Evolutionary conservation across 2,797 vertebrate species (phyloP).

Genomic region (Scolopax bukidnonensis): DNA sequence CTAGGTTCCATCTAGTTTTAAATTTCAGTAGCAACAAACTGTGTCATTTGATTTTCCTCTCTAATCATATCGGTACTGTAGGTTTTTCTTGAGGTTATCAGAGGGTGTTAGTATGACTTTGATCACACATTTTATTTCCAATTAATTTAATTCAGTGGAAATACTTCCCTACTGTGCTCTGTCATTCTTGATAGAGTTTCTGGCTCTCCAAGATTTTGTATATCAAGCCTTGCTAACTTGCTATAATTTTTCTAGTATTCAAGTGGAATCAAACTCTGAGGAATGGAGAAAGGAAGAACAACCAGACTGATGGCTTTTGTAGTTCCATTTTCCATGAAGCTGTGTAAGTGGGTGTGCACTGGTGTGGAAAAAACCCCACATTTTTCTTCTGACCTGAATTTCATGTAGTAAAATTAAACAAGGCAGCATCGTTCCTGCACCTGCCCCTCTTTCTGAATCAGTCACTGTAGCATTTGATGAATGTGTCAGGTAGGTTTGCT

Average conservation of each 20-base stretch:
- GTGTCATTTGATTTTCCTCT: neutral
- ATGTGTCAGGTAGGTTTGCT: neutral
- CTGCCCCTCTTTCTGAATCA: neutral
- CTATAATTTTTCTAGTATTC: neutral
- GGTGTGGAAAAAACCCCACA: fast-evolving
- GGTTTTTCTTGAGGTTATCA: neutral
- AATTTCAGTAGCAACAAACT: neutral
- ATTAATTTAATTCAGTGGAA: neutral
- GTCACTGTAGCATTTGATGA: neutral
- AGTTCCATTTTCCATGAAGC: neutral
- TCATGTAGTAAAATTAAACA: neutral
- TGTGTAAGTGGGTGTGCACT: neutral
- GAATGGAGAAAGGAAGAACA: neutral
- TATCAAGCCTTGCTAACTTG: neutral
- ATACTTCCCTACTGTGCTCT: neutral
- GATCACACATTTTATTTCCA: neutral
- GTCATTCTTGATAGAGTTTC: neutral
- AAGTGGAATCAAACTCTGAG: neutral
- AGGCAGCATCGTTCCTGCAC: neutral
- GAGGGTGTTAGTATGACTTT: neutral
- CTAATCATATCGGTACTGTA: neutral
- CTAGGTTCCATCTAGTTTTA: neutral
- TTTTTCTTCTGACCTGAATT: neutral
- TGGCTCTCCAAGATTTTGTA: neutral
- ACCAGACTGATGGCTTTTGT: neutral